phyloP scores from a whole-genome alignment of 2,888 invertebrate species.

The Ichneumoninae sp. region DNA sequence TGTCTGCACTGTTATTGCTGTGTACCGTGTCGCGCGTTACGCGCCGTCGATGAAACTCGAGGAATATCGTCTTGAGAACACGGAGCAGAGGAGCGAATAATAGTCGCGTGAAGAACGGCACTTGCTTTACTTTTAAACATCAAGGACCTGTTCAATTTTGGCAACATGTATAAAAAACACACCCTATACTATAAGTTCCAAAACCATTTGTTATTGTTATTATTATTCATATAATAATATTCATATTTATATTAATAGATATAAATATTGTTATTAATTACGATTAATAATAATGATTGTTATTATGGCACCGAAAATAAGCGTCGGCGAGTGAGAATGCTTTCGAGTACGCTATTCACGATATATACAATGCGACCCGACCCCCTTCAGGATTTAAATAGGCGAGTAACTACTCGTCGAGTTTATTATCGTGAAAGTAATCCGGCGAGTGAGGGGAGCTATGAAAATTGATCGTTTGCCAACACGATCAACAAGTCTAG shows the following conservation, averaged over 20 bases:
- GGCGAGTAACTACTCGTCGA: conserved; percentile 19
- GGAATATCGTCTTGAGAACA: conserved; percentile 21
- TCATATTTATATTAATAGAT: no score
- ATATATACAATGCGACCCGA: conserved; percentile 27
- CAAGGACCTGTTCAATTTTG: conserved; percentile 27
- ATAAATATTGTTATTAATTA: no score
- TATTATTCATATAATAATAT: not conserved
- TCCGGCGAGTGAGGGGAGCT: not conserved
- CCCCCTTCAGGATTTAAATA: conserved; percentile 20
- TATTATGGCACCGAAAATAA: not conserved
- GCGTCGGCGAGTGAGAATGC: not conserved
- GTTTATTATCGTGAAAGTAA: conserved; percentile 51
- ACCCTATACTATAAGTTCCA: not conserved
- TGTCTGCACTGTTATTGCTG: conserved; percentile 31
- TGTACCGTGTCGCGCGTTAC: not conserved
- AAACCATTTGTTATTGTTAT: not conserved
- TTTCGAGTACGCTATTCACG: not conserved
- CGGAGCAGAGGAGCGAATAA: not conserved
- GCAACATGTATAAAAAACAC: conserved; percentile 1
- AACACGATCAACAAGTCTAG: conserved; percentile 36
- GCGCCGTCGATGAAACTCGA: conserved; percentile 5
- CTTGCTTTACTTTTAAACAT: conserved; percentile 18
- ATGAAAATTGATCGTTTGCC: conserved; percentile 48
- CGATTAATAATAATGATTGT: not conserved
- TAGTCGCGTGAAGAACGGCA: conserved; percentile 3